Conservation (phyloP, 2,888 invertebrate genomes). For the Sceliomorpha sp. region DNA sequence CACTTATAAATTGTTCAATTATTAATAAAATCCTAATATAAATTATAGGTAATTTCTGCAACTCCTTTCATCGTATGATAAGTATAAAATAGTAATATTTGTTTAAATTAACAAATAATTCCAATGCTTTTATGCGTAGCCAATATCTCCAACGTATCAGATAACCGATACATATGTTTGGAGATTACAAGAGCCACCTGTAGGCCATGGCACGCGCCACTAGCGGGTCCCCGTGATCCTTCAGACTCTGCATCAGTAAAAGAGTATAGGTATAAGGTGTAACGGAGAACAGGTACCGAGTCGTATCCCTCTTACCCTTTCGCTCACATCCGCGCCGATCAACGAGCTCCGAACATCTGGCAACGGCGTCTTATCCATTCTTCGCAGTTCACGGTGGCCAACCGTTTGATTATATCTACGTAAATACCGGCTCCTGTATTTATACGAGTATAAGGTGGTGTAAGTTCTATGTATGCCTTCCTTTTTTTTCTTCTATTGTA, state of each 20-base stretch:
- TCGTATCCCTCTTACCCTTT: conserved; percentile 52
- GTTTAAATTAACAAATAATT: too few species aligned
- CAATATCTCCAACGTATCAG: too few species aligned
- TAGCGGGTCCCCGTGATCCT: conserved; percentile 69
- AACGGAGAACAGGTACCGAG: conserved; percentile 67
- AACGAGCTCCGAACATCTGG: conserved; percentile 50
- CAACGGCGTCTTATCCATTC: conserved; percentile 35
- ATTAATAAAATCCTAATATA: too few species aligned
- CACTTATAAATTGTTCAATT: too few species aligned
- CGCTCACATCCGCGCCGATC: conserved; percentile 36
- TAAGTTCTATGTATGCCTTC: not conserved
- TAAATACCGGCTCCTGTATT: conserved; percentile 4
- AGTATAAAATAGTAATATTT: too few species aligned
- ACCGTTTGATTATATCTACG: conserved; percentile 6
- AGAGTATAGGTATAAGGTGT: conserved; percentile 51
- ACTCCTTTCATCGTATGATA: too few species aligned
- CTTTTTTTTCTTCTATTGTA: too few species aligned
- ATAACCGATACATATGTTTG: conserved; percentile 36
- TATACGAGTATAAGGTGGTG: not conserved
- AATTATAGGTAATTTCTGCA: too few species aligned
- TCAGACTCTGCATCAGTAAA: conserved; percentile 61
- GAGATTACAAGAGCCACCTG: conserved; percentile 68
- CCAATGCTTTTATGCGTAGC: too few species aligned
- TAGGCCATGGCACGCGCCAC: conserved; percentile 72
- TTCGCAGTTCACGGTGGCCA: conserved; percentile 7